These are phyloP conservation scores for Dynastes grantii DNA, from an alignment of 2,888 invertebrate genomes.

Conservation along the genomic window DNA sequence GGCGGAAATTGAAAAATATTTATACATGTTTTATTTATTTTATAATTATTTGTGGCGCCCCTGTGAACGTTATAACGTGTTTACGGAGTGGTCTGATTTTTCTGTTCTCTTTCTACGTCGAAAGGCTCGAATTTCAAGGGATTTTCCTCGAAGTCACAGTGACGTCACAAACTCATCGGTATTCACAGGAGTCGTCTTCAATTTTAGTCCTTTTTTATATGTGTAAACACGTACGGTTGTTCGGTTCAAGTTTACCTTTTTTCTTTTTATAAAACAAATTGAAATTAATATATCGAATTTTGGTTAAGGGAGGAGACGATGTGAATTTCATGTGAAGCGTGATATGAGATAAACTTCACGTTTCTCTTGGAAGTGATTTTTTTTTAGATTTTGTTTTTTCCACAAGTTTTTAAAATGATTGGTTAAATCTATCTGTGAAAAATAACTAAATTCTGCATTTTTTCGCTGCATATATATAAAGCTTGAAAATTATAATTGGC, in stretches of 20 bases:
- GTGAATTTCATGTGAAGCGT: conserved; percentile 27
- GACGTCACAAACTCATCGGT: conserved; percentile 57
- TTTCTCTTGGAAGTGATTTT: not conserved
- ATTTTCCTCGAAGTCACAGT: conserved; percentile 22
- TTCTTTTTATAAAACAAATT: conserved; percentile 20
- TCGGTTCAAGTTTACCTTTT: conserved; percentile 14
- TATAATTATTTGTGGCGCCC: conserved; percentile 12
- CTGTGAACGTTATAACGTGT: conserved; percentile 8
- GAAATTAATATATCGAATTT: conserved; percentile 36
- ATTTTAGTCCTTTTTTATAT: conserved; percentile 34
- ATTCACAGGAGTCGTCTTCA: conserved; percentile 49
- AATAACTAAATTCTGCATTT: too few species aligned
- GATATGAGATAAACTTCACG: conserved; percentile 7
- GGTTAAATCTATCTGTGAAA: too few species aligned
- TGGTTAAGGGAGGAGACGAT: conserved; percentile 3
- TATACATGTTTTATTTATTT: conserved; percentile 36
- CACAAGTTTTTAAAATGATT: not conserved
- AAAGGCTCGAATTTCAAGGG: not conserved
- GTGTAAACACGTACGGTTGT: conserved; percentile 38
- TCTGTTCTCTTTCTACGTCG: not conserved
- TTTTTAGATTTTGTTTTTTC: not conserved
- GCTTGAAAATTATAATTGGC: too few species aligned
- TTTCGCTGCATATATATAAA: too few species aligned
- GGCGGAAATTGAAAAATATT: conserved; percentile 46
- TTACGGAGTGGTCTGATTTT: conserved; percentile 22